Evolutionary conservation across 2,113 vertebrate species (phyloP).

Genomic region (Forbesichthys papilliferus): DNA sequence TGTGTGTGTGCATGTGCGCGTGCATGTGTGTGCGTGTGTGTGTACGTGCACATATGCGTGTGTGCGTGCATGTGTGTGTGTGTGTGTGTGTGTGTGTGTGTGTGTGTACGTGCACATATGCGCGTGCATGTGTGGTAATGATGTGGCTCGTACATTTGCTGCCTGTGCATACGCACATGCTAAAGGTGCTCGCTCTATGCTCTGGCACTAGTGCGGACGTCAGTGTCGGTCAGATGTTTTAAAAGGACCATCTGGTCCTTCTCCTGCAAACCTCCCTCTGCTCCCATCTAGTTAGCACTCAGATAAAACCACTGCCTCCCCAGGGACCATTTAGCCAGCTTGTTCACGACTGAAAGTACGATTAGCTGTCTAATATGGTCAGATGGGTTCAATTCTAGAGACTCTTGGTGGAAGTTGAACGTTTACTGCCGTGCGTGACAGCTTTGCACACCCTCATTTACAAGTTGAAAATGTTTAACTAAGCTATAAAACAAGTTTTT

Average conservation of each 20-base stretch:
- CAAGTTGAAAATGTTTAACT: background rate
- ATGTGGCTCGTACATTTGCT: background rate
- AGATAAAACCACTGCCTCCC: constrained; percentile 33
- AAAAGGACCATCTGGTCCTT: constrained; percentile 48
- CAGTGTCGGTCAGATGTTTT: constrained; percentile 15
- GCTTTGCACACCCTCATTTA: background rate
- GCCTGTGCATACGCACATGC: background rate
- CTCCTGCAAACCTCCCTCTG: background rate
- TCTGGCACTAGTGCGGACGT: background rate
- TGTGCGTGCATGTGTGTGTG: background rate
- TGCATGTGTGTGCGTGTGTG: background rate
- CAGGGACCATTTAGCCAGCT: constrained; percentile 42
- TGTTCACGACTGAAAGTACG: constrained; percentile 32
- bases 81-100: background rate
- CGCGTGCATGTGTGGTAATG: background rate
- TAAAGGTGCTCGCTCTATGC: background rate
- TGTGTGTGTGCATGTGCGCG: background rate
- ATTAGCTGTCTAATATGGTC: constrained; percentile 49
- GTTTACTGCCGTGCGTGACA: constrained; percentile 1
- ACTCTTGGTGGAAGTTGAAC: constrained; percentile 27
- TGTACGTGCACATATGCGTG: background rate
- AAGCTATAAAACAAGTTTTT: too few relatives aligned
- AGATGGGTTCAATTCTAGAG: constrained; percentile 27
- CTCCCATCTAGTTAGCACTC: constrained; percentile 30
- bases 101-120: background rate